A percentile compares a stretch with the other conserved stretches of the same genome.
These are phyloP conservation scores for Serilophus lunatus DNA, from an alignment of 2,113 vertebrate genomes.

Conservation along the genomic window DNA sequence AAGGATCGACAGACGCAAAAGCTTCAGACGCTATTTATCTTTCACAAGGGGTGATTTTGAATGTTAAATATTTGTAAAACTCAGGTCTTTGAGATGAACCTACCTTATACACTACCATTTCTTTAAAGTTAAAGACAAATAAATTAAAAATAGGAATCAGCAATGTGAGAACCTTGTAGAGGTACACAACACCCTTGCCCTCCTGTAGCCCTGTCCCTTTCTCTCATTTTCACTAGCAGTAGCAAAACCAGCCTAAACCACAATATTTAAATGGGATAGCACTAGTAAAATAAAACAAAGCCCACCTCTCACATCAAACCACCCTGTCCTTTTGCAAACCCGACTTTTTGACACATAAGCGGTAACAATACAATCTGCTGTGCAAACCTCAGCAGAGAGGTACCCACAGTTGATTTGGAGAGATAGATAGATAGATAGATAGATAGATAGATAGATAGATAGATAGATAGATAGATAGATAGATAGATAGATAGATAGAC, in stretches of 20 bases:
- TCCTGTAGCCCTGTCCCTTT: not conserved
- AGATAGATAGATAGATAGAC: not conserved
- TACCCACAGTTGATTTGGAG: not conserved
- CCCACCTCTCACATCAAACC: constrained; percentile 13
- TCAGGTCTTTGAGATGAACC: not conserved
- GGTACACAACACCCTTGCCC: not conserved
- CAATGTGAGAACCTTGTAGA: not conserved
- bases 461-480: not conserved
- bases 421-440: not conserved
- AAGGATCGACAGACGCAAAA: not conserved
- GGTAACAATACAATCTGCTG: constrained; percentile 55
- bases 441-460: not conserved
- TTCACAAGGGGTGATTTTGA: not conserved
- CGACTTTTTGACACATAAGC: constrained; percentile 60
- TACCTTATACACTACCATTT: not conserved
- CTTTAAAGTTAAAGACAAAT: not conserved
- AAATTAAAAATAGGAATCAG: not conserved
- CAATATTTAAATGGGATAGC: constrained; percentile 36
- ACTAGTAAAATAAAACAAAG: constrained; percentile 63
- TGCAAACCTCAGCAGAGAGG: not conserved
- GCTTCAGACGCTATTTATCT: not conserved
- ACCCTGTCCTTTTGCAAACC: constrained; percentile 48
- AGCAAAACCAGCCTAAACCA: constrained; percentile 50
- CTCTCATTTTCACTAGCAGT: constrained; percentile 27
- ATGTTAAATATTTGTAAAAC: not conserved